Percentiles rank a stretch among this genome's conserved stretches.
These are phyloP conservation scores for Malacoraja senta DNA, from an alignment of 2,797 vertebrate species.

Conservation along the genomic window DNA sequence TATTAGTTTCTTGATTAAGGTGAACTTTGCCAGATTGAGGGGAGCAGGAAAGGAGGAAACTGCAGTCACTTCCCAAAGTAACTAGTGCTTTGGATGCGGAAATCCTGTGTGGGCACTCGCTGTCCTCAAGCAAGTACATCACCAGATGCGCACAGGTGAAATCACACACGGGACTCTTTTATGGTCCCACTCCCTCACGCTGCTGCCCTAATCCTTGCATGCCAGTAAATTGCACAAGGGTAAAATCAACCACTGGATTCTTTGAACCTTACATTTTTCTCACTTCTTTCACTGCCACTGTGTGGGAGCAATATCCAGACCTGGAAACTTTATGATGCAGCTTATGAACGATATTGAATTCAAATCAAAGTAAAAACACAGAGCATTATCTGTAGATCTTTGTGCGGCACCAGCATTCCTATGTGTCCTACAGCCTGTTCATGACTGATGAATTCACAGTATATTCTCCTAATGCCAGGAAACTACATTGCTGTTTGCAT, in stretches of 20 bases:
- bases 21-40: background rate
- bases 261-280: background rate
- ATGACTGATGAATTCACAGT: background rate
- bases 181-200: no score
- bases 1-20: background rate
- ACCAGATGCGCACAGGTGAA: no score
- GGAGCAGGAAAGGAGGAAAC: background rate
- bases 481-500: background rate
- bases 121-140: background rate
- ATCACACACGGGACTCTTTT: no score
- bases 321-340: background rate
- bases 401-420: background rate
- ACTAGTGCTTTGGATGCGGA: background rate
- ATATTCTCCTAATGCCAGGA: background rate
- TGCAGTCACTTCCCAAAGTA: background rate
- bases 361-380: background rate
- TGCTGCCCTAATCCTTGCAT: no score
- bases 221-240: background rate
- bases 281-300: no score
- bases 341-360: background rate
- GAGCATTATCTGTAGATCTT: background rate
- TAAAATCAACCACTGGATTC: background rate
- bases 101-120: background rate
- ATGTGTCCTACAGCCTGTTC: background rate
- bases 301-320: background rate